Percentiles rank a stretch among this genome's conserved stretches.
Conservation (phyloP, 1,140 invertebrate species). For the Orchesella cincta region DNA sequence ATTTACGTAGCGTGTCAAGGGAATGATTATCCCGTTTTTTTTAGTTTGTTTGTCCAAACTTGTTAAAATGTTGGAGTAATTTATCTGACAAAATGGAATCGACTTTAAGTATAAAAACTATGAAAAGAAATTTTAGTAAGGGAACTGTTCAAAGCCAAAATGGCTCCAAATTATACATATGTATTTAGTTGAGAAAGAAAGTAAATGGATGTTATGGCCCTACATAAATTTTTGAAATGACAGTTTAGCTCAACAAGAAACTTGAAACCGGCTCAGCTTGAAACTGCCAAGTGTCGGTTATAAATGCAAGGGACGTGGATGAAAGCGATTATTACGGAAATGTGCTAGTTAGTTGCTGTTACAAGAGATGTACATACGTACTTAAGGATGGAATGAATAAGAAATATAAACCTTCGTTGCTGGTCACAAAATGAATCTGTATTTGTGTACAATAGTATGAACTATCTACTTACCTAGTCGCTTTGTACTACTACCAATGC, state of each 20-base stretch:
- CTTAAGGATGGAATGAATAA: background rate
- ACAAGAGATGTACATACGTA: background rate
- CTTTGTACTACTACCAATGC: no score
- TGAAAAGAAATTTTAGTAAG: no score
- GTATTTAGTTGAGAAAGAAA: background rate
- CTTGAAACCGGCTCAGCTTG: background rate
- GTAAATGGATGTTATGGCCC: background rate
- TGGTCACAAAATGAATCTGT: no score
- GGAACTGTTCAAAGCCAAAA: no score
- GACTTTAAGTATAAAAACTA: no score
- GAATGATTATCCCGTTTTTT: background rate
- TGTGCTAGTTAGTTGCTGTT: background rate
- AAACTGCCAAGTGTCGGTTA: background rate
- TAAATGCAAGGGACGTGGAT: constrained; percentile 6
- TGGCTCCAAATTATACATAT: background rate
- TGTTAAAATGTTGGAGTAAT: no score
- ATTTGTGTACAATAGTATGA: background rate
- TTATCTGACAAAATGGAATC: background rate
- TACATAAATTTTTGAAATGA: constrained; percentile 14
- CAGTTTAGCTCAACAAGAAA: constrained; percentile 4
- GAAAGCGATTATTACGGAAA: background rate
- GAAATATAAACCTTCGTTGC: no score
- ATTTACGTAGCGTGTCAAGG: background rate
- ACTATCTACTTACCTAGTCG: no score
- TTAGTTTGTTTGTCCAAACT: background rate